phyloP scores from a whole-genome alignment of 2,113 vertebrate genomes.

The Nymphicus hollandicus region DNA sequence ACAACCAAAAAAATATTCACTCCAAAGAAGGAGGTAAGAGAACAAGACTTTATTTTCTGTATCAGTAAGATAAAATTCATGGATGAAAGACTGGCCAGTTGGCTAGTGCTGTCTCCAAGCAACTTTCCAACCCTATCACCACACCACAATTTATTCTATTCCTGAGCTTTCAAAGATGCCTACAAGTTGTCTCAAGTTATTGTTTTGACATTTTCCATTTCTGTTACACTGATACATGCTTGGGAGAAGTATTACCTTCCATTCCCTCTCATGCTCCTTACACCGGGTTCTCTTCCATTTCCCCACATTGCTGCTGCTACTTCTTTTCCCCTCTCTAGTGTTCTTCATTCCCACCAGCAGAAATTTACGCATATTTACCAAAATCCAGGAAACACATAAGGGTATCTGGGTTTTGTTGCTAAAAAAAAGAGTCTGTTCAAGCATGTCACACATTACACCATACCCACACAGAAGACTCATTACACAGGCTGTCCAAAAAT shows the following conservation, averaged over 20 bases:
- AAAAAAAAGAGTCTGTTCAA: constrained; percentile 9
- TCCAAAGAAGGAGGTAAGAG: neutral
- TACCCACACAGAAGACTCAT: neutral
- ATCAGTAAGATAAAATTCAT: neutral
- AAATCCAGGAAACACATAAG: neutral
- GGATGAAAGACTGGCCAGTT: neutral
- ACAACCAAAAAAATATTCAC: neutral
- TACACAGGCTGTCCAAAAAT: neutral
- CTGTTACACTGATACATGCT: neutral
- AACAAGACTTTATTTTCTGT: neutral
- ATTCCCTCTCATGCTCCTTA: neutral
- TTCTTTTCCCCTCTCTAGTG: accelerated
- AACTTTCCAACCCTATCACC: neutral
- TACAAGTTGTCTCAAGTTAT: neutral
- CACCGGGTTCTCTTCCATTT: neutral
- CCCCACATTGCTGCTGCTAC: neutral
- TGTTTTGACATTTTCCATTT: neutral
- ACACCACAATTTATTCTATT: neutral
- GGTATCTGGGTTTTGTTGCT: neutral
- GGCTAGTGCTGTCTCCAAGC: neutral
- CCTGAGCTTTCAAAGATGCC: neutral
- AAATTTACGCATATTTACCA: neutral
- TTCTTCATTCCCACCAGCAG: neutral
- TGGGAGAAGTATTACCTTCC: neutral
- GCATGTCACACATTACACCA: neutral